These are phyloP conservation scores for Drosophila santomea DNA, from an alignment of 1,140 invertebrate genomes.

Conservation along the genomic window DNA sequence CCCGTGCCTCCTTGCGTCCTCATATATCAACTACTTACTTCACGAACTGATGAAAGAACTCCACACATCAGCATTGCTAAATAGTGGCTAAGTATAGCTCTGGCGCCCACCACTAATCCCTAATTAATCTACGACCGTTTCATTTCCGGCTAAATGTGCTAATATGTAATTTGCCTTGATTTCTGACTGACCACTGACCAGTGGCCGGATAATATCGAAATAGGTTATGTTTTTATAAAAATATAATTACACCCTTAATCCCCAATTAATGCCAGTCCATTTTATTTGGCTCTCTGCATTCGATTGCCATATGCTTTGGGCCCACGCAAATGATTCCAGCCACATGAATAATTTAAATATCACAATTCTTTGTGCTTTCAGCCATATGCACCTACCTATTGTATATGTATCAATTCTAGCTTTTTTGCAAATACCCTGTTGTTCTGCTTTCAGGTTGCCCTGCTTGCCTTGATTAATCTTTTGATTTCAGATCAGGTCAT, in stretches of 20 bases:
- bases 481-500: conserved; percentile 9
- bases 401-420: no score
- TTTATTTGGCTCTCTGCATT: conserved; percentile 7
- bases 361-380: background rate
- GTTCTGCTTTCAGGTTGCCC: background rate
- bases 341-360: conserved; percentile 21
- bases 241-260: conserved; percentile 8
- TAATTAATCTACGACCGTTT: conserved; percentile 1
- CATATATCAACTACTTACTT: conserved; percentile 7
- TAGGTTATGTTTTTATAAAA: background rate
- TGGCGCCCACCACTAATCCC: background rate
- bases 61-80: background rate
- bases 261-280: conserved; percentile 21
- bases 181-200: conserved; percentile 8
- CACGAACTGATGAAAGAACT: conserved; percentile 1
- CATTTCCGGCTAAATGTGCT: conserved; percentile 2
- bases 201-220: background rate
- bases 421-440: no score
- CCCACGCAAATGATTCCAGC: conserved; percentile 3
- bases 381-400: no score
- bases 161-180: conserved; percentile 2
- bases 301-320: conserved; percentile 12
- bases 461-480: background rate
- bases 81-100: background rate
- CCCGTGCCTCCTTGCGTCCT: background rate